Evolutionary conservation across 1,140 invertebrate genomes (phyloP).

Genomic region (Glossosoma conforme): DNA sequence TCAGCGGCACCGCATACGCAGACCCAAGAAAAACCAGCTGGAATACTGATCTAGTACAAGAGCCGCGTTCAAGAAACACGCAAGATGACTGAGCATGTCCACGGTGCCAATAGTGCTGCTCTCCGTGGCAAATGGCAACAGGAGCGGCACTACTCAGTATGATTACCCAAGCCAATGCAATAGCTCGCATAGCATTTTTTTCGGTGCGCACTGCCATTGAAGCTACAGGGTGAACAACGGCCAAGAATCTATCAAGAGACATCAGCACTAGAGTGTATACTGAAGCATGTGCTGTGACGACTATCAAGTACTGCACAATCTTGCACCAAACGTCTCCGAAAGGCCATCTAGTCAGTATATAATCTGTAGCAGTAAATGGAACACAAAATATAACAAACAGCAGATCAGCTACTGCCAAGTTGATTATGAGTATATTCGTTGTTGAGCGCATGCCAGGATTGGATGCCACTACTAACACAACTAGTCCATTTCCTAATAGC

Average conservation of each 20-base stretch:
- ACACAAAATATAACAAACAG: slow-evolving; percentile 95
- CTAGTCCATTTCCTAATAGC: slow-evolving; percentile 81
- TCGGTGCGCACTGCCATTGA: slow-evolving; percentile 86
- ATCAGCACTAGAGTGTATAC: slow-evolving; percentile 93
- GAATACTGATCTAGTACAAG: slow-evolving; percentile 61
- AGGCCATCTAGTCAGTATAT: slow-evolving; percentile 82
- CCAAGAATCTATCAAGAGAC: slow-evolving; percentile 93
- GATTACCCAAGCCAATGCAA: slow-evolving; percentile 76
- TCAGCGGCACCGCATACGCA: slow-evolving; percentile 77
- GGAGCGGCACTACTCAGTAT: slow-evolving; percentile 73
- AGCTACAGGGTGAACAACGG: slow-evolving; percentile 88
- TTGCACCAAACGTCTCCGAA: slow-evolving; percentile 89
- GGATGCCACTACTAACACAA: slow-evolving; percentile 78
- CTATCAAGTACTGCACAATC: slow-evolving; percentile 68
- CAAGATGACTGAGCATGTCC: slow-evolving; percentile 57
- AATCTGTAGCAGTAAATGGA: slow-evolving; percentile 86
- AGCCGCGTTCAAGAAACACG: slow-evolving; percentile 60
- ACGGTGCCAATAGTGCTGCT: slow-evolving; percentile 59
- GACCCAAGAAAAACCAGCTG: slow-evolving; percentile 77
- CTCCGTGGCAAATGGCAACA: slow-evolving; percentile 71
- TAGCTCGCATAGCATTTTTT: slow-evolving; percentile 72
- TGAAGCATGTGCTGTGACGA: slow-evolving; percentile 89
- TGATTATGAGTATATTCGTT: slow-evolving; percentile 88
- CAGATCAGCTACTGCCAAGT: slow-evolving; percentile 83
- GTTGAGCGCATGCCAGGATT: slow-evolving; percentile 90